These are phyloP conservation scores for Aradophagus sp. DNA, from an alignment of 1,140 invertebrate species.

Conservation along the genomic window DNA sequence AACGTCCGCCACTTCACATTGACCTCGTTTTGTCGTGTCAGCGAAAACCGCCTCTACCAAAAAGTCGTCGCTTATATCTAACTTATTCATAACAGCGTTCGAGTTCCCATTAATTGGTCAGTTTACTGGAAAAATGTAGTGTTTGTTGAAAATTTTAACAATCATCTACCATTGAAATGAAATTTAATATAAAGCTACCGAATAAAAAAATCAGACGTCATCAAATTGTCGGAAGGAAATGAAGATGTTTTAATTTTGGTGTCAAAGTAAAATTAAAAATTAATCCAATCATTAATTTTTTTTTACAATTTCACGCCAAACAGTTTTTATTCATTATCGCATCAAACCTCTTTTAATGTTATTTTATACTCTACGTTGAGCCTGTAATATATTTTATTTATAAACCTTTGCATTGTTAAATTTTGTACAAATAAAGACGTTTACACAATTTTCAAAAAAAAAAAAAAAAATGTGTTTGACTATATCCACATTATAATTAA, in stretches of 20 bases:
- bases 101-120: too few relatives aligned
- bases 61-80: conserved; percentile 18
- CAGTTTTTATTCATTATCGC: too few relatives aligned
- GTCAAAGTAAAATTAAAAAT: too few relatives aligned
- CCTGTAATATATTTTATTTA: conserved; percentile 27
- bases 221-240: too few relatives aligned
- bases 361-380: conserved; percentile 4
- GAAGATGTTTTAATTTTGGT: too few relatives aligned
- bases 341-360: not conserved
- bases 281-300: too few relatives aligned
- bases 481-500: not conserved
- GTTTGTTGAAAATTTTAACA: too few relatives aligned
- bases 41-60: conserved; percentile 21
- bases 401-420: not conserved
- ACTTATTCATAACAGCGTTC: not conserved
- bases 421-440: conserved; percentile 13
- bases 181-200: too few relatives aligned
- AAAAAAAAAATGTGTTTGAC: not conserved
- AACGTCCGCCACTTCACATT: conserved; percentile 32
- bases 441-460: not conserved
- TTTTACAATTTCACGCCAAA: too few relatives aligned
- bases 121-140: too few relatives aligned
- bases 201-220: too few relatives aligned
- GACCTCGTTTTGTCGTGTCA: conserved; percentile 33
- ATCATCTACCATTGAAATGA: too few relatives aligned